These are phyloP conservation scores for Anabacerthia variegaticeps DNA, from an alignment of 2,797 vertebrate genomes.

Conservation along the genomic window DNA sequence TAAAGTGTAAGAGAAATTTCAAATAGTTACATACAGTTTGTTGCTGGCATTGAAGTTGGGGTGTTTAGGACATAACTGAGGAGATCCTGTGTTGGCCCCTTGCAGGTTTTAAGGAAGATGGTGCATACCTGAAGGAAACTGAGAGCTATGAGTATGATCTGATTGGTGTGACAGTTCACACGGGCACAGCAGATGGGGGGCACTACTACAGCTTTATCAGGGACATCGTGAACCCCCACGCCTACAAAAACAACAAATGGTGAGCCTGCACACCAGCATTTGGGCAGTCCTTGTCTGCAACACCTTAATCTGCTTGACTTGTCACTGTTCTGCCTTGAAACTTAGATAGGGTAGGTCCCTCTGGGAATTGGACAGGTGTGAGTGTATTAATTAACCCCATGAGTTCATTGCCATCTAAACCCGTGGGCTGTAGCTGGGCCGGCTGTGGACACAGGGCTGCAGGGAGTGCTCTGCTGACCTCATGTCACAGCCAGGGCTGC, in stretches of 20 bases:
- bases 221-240: conserved; percentile 95
- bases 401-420: neutral
- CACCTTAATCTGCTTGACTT: neutral
- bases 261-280: conserved; percentile 70
- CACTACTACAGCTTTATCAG: conserved; percentile 99
- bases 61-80: neutral
- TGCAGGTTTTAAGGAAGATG: conserved; percentile 90
- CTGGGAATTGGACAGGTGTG: neutral
- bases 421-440: neutral
- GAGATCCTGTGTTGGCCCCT: neutral
- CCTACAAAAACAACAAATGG: conserved; percentile 98
- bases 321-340: neutral
- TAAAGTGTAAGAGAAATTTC: neutral
- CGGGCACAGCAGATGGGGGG: conserved; percentile 95
- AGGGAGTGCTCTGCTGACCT: neutral
- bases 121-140: conserved; percentile 82
- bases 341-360: neutral
- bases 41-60: neutral
- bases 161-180: conserved; percentile 97
- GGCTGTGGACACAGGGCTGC: neutral
- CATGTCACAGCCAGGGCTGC: rapidly evolving
- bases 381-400: neutral
- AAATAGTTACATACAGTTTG: neutral
- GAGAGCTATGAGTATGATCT: conserved; percentile 98
- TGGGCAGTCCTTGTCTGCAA: neutral